Evolutionary conservation across 1,140 invertebrate genomes (phyloP).

Genomic region (Drosophila navojoa): DNA sequence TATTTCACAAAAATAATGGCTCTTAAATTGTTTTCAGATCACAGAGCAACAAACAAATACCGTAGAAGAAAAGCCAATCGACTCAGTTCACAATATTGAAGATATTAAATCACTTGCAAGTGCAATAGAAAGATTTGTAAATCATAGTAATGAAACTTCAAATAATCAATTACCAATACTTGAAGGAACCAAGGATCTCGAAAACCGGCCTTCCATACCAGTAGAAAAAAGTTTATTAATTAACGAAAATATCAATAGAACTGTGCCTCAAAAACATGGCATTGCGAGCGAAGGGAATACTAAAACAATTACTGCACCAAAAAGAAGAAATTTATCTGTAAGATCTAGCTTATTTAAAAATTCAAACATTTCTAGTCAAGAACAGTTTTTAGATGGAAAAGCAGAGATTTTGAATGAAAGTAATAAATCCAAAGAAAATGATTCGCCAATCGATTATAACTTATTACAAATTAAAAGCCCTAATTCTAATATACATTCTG

Average conservation of each 20-base stretch:
- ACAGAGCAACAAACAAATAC: not conserved
- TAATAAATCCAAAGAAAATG: not conserved
- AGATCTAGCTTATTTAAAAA: not conserved
- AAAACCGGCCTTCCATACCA: no score
- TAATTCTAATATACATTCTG: not conserved
- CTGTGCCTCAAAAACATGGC: not conserved
- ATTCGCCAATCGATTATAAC: not conserved
- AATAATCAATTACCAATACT: slow-evolving; percentile 8
- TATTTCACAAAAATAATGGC: not conserved
- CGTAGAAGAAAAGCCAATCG: not conserved
- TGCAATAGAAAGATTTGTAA: slow-evolving; percentile 80
- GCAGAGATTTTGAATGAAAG: not conserved
- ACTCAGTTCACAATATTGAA: slow-evolving; percentile 10
- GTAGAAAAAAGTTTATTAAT: not conserved
- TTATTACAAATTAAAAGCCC: not conserved
- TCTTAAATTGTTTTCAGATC: slow-evolving; percentile 1
- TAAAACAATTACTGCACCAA: not conserved
- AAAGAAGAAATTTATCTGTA: not conserved
- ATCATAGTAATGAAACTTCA: slow-evolving; percentile 48
- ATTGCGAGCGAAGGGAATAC: no score
- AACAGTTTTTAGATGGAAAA: not conserved
- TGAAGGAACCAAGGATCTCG: not conserved
- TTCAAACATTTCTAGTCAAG: not conserved
- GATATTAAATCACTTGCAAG: slow-evolving; percentile 71
- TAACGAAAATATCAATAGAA: not conserved